phyloP scores from a whole-genome alignment of 2,797 vertebrate species.

The Eospalax fontanierii region DNA sequence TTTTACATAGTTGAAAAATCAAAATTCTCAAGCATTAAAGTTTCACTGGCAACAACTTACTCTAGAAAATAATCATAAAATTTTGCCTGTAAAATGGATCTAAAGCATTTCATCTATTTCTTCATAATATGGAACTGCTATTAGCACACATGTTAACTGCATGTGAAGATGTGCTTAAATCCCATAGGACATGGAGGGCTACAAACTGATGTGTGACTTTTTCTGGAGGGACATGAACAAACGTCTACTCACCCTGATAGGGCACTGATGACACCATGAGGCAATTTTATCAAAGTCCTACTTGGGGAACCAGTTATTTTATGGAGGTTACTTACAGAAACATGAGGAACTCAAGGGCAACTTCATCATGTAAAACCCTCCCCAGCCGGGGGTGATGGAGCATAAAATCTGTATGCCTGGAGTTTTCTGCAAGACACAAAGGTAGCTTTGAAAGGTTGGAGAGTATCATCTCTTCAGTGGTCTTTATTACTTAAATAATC shows the following conservation, averaged over 20 bases:
- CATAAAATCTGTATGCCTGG: background rate
- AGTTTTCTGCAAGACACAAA: background rate
- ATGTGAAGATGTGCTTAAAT: background rate
- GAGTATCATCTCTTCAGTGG: background rate
- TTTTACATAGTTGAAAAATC: background rate
- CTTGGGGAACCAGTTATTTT: background rate
- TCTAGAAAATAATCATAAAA: background rate
- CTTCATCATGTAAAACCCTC: background rate
- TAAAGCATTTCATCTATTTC: background rate
- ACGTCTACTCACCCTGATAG: background rate
- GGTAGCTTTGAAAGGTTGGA: background rate
- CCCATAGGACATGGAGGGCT: background rate
- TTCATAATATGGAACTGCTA: background rate
- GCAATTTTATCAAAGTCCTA: background rate
- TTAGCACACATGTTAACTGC: background rate
- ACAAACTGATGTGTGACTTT: background rate
- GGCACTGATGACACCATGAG: background rate
- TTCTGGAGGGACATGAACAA: background rate
- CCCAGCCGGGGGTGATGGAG: background rate
- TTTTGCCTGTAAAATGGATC: background rate
- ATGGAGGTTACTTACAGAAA: background rate
- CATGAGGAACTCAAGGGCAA: background rate
- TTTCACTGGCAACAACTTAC: background rate
- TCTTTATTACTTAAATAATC: background rate
- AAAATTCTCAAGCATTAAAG: conserved; percentile 26